Percentiles rank a stretch among this genome's conserved stretches.
Evolutionary conservation across 2,797 vertebrate species (phyloP).

Genomic region (Parauchenoglanis ngamensis): DNA sequence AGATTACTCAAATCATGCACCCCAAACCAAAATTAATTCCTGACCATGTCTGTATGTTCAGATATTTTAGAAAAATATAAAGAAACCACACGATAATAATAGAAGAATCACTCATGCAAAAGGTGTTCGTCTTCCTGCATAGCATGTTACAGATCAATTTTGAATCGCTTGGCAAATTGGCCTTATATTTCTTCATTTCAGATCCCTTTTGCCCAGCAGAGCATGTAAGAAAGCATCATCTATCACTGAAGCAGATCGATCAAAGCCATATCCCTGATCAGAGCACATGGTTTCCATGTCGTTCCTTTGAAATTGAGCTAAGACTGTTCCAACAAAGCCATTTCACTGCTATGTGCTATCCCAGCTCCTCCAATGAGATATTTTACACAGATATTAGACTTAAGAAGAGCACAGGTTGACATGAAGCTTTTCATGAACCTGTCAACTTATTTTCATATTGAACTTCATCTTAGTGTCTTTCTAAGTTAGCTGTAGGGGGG

Average conservation of each 20-base stretch:
- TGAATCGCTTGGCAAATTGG: conserved; percentile 20
- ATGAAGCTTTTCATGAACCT: too few species aligned
- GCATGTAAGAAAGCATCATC: conserved; percentile 37
- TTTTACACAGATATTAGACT: background rate
- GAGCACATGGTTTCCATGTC: background rate
- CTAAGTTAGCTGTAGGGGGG: background rate
- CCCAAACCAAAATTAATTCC: background rate
- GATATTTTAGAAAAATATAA: background rate
- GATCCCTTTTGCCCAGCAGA: conserved; percentile 23
- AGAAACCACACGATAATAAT: conserved; percentile 11
- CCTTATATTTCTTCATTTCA: conserved; percentile 34
- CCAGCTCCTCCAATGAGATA: background rate
- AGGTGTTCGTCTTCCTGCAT: conserved; percentile 5
- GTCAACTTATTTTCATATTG: background rate
- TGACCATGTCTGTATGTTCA: background rate
- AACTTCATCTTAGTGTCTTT: background rate
- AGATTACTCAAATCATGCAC: background rate
- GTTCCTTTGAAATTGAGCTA: conserved; percentile 42
- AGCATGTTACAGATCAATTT: conserved; percentile 5
- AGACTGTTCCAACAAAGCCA: conserved; percentile 49
- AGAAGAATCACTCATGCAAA: conserved; percentile 15
- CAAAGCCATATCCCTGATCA: conserved; percentile 17
- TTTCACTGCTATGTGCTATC: conserved; percentile 41
- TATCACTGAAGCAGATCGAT: conserved; percentile 35
- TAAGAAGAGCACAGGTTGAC: background rate